Conservation (phyloP, 2,797 vertebrate genomes). For the Chloroceryle inda region DNA sequence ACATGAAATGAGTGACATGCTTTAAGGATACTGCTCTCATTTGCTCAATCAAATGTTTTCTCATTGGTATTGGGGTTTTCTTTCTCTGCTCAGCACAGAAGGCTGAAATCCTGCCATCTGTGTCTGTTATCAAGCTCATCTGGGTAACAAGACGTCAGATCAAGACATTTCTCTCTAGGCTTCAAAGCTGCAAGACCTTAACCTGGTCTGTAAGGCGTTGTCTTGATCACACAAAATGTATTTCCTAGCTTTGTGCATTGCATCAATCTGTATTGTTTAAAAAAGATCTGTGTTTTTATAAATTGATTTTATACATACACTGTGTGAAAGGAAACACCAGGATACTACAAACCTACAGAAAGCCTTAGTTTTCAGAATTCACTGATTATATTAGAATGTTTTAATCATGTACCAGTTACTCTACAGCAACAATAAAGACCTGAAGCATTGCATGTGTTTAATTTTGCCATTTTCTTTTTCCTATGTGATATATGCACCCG, state of each 20-base stretch:
- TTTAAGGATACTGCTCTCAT: constrained; percentile 45
- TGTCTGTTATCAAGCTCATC: neutral
- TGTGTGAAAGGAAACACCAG: constrained; percentile 63
- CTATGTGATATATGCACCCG: neutral
- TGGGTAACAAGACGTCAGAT: neutral
- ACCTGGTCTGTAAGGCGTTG: neutral
- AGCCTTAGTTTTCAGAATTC: constrained; percentile 78
- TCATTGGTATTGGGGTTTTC: neutral
- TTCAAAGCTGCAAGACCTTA: neutral
- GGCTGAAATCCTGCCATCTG: neutral
- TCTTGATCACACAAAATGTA: constrained; percentile 11
- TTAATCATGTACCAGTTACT: constrained; percentile 68
- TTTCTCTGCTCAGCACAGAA: neutral
- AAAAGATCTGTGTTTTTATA: constrained; percentile 63
- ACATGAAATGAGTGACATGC: neutral
- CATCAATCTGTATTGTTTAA: constrained; percentile 26
- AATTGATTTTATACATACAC: constrained; percentile 71
- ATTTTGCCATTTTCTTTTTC: neutral
- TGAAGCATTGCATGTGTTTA: constrained; percentile 9
- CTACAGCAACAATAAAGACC: constrained; percentile 78
- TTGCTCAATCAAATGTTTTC: constrained; percentile 18
- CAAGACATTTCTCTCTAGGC: neutral
- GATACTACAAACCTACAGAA: constrained; percentile 74
- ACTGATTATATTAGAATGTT: constrained; percentile 56
- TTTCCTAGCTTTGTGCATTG: constrained; percentile 30